Conservation (phyloP, 2,888 invertebrate genomes). For the Micoletzkya japonica region DNA sequence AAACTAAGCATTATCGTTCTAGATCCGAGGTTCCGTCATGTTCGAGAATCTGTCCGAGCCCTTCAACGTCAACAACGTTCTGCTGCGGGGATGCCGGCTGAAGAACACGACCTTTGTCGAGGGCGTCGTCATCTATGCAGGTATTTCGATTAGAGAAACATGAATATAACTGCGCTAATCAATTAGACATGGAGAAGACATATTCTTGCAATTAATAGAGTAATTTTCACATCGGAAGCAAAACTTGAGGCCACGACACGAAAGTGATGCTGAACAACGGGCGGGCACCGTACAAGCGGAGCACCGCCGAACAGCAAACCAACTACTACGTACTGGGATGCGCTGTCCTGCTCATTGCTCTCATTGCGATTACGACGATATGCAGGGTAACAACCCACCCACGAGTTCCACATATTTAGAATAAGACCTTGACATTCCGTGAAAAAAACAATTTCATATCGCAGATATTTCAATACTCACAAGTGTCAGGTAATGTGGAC, state of each 20-base stretch:
- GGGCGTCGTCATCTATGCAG: slow-evolving; percentile 91
- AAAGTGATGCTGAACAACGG: slow-evolving; percentile 25
- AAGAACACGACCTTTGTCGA: slow-evolving; percentile 94
- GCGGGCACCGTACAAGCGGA: slow-evolving; percentile 24
- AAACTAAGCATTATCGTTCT: not conserved
- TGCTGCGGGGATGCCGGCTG: slow-evolving; percentile 86
- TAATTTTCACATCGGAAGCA: too few relatives aligned
- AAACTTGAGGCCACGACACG: slow-evolving; percentile 25
- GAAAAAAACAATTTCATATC: not conserved
- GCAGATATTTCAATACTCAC: not conserved
- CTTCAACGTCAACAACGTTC: slow-evolving; percentile 73
- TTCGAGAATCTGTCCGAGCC: slow-evolving; percentile 2
- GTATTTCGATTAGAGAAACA: slow-evolving; percentile 67
- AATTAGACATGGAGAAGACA: too few relatives aligned
- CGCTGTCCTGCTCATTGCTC: slow-evolving; percentile 5
- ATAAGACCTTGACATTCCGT: too few relatives aligned
- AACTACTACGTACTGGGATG: slow-evolving; percentile 13
- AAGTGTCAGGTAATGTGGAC: slow-evolving; percentile 3
- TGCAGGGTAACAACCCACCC: too few relatives aligned
- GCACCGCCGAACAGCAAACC: slow-evolving; percentile 8
- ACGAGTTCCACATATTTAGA: not conserved
- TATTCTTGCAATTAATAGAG: too few relatives aligned
- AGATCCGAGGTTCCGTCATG: slow-evolving; percentile 19
- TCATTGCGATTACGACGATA: slow-evolving; percentile 4
- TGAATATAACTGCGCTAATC: too few relatives aligned